phyloP scores from a whole-genome alignment of 2,888 invertebrate species.

The Adineta ricciae region DNA sequence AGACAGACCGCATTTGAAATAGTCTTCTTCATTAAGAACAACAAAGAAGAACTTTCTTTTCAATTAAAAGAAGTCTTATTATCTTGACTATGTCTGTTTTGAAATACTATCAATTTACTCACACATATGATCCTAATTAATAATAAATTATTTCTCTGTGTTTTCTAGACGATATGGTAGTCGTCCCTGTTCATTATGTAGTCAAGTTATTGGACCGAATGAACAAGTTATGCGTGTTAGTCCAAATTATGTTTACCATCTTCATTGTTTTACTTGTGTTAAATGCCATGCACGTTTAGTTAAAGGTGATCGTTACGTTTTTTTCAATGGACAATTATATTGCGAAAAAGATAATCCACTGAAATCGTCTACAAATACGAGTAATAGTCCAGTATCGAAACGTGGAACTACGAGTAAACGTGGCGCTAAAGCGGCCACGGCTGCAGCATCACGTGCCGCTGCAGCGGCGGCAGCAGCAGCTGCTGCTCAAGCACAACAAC shows the following conservation, averaged over 20 bases:
- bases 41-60: neutral
- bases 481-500: neutral
- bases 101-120: neutral
- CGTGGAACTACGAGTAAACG: neutral
- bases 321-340: conserved; percentile 25
- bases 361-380: neutral
- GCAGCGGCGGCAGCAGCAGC: neutral
- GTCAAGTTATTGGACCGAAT: conserved; percentile 27
- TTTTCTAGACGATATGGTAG: neutral
- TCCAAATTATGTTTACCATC: conserved; percentile 31
- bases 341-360: conserved; percentile 34
- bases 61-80: neutral
- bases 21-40: neutral
- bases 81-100: neutral
- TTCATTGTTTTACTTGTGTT: conserved; percentile 31
- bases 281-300: conserved; percentile 26
- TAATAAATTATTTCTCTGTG: neutral
- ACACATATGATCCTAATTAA: neutral
- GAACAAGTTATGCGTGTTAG: conserved; percentile 33
- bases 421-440: neutral
- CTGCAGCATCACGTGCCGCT: neutral
- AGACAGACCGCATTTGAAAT: neutral
- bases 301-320: conserved; percentile 30
- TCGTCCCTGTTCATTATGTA: conserved; percentile 27
- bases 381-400: neutral